Evolutionary conservation across 2,797 vertebrate genomes (phyloP).

Genomic region (Pipistrellus pipistrellus): DNA sequence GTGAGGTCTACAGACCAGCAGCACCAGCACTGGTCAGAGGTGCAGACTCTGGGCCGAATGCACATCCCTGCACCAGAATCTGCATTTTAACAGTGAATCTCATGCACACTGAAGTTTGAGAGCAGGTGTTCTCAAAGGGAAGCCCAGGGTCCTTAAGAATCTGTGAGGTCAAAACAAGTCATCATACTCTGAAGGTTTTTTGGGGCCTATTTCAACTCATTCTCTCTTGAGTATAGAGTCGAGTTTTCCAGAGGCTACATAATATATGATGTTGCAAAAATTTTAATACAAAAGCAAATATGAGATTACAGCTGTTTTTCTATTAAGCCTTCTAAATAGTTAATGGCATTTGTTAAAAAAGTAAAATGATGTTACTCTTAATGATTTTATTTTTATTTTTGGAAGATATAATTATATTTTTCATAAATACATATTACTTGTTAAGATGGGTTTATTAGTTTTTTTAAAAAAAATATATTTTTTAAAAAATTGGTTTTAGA

Average conservation of each 20-base stretch:
- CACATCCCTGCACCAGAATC: not conserved
- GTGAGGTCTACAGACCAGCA: not conserved
- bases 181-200: not conserved
- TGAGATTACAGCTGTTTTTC: not conserved
- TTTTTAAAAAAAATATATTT: not conserved
- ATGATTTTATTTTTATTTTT: not conserved
- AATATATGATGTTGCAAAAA: not conserved
- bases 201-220: not conserved
- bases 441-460: not conserved
- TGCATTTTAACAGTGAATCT: not conserved
- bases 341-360: not conserved
- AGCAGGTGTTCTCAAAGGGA: not conserved
- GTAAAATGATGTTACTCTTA: not conserved
- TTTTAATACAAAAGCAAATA: not conserved
- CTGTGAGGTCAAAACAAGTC: not conserved
- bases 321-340: not conserved
- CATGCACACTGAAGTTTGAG: not conserved
- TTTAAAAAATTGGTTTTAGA: not conserved
- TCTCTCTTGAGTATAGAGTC: not conserved
- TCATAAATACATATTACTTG: not conserved
- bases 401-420: slow-evolving; percentile 5
- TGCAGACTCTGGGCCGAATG: not conserved
- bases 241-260: not conserved
- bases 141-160: not conserved
- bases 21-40: not conserved